Evolutionary conservation across 2,113 vertebrate species (phyloP).

Genomic region (Podocnemis expansa): DNA sequence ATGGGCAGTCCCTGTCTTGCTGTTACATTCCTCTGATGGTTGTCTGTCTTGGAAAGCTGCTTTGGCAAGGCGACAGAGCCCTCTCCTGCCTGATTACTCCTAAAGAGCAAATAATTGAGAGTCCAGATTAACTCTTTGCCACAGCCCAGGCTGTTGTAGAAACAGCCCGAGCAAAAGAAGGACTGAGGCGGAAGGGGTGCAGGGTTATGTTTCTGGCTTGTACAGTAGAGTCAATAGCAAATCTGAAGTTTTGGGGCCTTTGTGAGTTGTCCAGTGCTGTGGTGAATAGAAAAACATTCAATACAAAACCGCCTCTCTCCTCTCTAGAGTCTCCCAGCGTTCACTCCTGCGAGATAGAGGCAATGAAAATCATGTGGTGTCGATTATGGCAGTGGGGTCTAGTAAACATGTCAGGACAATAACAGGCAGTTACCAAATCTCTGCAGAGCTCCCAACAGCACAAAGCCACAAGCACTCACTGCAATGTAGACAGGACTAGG

Average conservation of each 20-base stretch:
- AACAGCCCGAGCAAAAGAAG: not conserved
- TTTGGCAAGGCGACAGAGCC: not conserved
- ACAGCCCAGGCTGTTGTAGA: too few species aligned
- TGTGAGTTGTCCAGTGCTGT: not conserved
- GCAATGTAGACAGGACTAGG: not conserved
- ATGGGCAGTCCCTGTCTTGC: not conserved
- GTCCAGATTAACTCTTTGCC: not conserved
- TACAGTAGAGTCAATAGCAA: not conserved
- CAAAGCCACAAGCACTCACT: not conserved
- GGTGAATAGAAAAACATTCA: not conserved
- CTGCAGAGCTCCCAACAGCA: not conserved
- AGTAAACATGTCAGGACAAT: not conserved
- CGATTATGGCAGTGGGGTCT: not conserved
- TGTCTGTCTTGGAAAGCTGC: not conserved
- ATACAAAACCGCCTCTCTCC: not conserved
- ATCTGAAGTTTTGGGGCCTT: not conserved
- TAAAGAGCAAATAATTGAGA: not conserved
- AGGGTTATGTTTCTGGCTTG: not conserved
- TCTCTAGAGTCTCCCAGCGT: not conserved
- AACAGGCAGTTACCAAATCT: not conserved
- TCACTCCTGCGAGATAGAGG: not conserved
- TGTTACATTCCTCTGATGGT: not conserved
- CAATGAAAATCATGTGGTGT: not conserved
- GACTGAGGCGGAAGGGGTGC: not conserved
- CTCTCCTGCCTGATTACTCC: not conserved